Evolutionary conservation across 2,113 vertebrate genomes (phyloP).

Genomic region (Rhombomys opimus): DNA sequence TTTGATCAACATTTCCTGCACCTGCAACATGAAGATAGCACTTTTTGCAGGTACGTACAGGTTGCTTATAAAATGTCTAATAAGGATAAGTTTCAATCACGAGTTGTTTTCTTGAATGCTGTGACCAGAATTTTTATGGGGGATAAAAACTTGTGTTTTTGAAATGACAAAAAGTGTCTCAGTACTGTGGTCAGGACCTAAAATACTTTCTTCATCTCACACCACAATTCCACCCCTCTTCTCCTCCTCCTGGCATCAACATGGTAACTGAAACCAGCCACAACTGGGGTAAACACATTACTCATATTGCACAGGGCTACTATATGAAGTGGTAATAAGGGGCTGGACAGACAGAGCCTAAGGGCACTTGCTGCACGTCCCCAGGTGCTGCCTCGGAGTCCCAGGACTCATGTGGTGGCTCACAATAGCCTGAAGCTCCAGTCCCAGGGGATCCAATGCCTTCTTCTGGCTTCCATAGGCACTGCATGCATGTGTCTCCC

Average conservation of each 20-base stretch:
- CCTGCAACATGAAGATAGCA: background rate
- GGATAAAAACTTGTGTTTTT: conserved; percentile 39
- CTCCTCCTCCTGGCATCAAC: too few relatives aligned
- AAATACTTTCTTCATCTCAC: conserved; percentile 19
- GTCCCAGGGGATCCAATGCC: background rate
- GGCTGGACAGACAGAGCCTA: background rate
- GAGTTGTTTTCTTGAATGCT: conserved; percentile 26
- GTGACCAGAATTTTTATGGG: background rate
- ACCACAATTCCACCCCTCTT: background rate
- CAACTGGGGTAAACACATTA: background rate
- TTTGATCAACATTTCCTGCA: background rate
- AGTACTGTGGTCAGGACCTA: conserved; percentile 33
- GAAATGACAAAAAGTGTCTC: conserved; percentile 47
- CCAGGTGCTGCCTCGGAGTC: background rate
- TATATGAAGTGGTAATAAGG: background rate
- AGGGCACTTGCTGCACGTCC: background rate
- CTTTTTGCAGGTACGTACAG: conserved; percentile 11
- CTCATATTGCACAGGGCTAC: background rate
- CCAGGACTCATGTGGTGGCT: too few relatives aligned
- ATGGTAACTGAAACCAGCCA: background rate
- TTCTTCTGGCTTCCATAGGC: background rate
- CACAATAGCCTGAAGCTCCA: background rate
- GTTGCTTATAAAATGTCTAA: conserved; percentile 14
- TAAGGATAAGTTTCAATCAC: background rate
- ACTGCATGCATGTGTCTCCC: background rate